Evolutionary conservation across 2,797 vertebrate species (phyloP).

Genomic region (Ctenopoma kingsleyae): DNA sequence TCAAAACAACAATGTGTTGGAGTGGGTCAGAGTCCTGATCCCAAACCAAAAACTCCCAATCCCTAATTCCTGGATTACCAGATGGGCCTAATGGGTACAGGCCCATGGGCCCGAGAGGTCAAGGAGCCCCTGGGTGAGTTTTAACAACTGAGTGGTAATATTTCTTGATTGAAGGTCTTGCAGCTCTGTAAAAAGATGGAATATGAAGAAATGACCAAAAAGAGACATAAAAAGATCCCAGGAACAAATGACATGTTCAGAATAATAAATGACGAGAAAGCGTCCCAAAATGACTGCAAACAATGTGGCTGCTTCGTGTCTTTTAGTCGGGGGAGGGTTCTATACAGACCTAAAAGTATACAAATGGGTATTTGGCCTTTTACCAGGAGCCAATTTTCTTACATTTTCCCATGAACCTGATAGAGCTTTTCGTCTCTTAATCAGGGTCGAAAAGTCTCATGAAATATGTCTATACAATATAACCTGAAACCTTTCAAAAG

Average conservation of each 20-base stretch:
- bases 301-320: background rate
- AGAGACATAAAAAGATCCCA: background rate
- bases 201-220: background rate
- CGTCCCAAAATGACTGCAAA: background rate
- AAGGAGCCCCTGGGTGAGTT: too few species aligned
- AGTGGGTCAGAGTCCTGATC: too few species aligned
- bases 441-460: background rate
- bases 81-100: too few species aligned
- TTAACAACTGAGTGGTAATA: too few species aligned
- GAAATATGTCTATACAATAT: background rate
- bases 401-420: background rate
- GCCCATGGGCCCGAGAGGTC: too few species aligned
- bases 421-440: background rate
- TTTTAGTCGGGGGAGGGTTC: background rate
- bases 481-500: background rate
- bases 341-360: too few species aligned
- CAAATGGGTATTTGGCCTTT: too few species aligned
- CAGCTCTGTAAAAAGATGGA: too few species aligned
- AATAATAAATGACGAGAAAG: too few species aligned
- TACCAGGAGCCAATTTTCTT: background rate
- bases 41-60: too few species aligned
- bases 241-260: background rate
- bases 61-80: too few species aligned
- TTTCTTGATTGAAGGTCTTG: too few species aligned
- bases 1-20: constrained; percentile 3